A percentile compares a stretch with the other conserved stretches of the same genome.
Conservation (phyloP, 1,140 invertebrate species). For the Drosophila auraria region DNA sequence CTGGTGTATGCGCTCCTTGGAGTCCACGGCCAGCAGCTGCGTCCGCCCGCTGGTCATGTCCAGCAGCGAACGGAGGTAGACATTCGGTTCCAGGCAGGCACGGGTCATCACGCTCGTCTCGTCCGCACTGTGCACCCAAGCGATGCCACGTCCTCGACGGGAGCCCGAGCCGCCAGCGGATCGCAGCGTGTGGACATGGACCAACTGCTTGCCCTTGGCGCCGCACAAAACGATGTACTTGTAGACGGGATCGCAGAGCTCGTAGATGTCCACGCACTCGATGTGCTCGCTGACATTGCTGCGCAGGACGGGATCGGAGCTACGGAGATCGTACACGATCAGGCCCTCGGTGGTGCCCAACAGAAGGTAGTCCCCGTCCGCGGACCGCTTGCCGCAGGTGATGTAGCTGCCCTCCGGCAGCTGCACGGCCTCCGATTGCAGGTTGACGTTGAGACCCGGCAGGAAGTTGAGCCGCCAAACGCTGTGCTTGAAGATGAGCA, state of each 20-base stretch:
- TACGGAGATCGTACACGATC: slow-evolving; percentile 64
- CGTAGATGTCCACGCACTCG: slow-evolving; percentile 71
- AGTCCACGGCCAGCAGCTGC: slow-evolving; percentile 63
- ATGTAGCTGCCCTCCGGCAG: slow-evolving; percentile 44
- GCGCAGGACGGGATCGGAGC: slow-evolving; percentile 40
- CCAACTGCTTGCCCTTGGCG: slow-evolving; percentile 45
- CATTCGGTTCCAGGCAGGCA: slow-evolving; percentile 55
- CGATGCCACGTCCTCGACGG: slow-evolving; percentile 16
- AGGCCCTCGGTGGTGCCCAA: slow-evolving; percentile 72
- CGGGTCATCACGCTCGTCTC: slow-evolving; percentile 20
- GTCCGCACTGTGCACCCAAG: slow-evolving; percentile 60
- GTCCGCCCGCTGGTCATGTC: slow-evolving; percentile 34
- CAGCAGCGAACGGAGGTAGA: slow-evolving; percentile 53
- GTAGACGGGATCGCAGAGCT: slow-evolving; percentile 43
- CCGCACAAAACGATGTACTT: slow-evolving; percentile 79
- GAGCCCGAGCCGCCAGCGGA: slow-evolving; percentile 1
- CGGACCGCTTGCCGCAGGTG: slow-evolving; percentile 64
- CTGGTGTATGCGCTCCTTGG: slow-evolving; percentile 65
- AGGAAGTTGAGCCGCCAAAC: slow-evolving; percentile 45
- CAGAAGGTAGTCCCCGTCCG: slow-evolving; percentile 63
- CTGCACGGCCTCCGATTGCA: slow-evolving; percentile 24
- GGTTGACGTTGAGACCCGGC: neutral
- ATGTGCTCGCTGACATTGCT: slow-evolving; percentile 80
- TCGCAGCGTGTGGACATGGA: slow-evolving; percentile 66
- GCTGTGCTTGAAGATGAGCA: slow-evolving; percentile 57